Base-by-base conservation (phyloP, 2,888 invertebrate species). In the Melanchra persicariae region DNA sequence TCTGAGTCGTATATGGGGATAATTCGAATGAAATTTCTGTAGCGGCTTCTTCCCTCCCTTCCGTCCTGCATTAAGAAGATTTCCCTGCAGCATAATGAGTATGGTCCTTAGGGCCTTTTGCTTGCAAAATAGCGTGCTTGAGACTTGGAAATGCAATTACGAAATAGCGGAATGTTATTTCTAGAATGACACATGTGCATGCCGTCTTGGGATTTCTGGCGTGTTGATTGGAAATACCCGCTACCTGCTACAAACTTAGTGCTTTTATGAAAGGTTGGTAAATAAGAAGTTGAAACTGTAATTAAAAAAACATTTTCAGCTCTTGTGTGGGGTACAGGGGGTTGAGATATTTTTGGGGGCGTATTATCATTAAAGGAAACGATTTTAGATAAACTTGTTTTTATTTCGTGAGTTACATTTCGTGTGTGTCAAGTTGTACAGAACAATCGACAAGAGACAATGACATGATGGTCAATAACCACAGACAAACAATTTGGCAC, bases 11-110 rank as follows among this genome's bases (percentile, higher is more conserved):
- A 54, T 71, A 45, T 30, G 62, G 62, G 52, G 49, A 76, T 73
- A 81, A 83, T 73, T 58, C 61, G 71, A 75, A 77, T 77, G 58
- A 79, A 81, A 81, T 72, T 68, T 47, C 22, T 52, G 30, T 51
- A 54, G 58, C 26, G 43, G 59, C 69, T 40, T 52, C 60, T 54
- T 22, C 51, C 26, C 65, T 65, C 66, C 26, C 26, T 74, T 65
- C 66, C 26, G 45, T 37, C 19, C 34, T 59, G 45, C 43, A 52
- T 79, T 63, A 54, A 30, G 61, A 61, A 64, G 73, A 65, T 73
- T 82, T 84, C 62, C 72, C 79, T 47, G 24, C 34, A 58, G 69
- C 22, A 24, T 54, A 15, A n/a, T 69, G 19, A 22, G 12, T 57
- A 43, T 43, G 34, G 43, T 30, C 49, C 55, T 40, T 22, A 10